These are phyloP conservation scores for Ceratothoa steindachneri DNA, from an alignment of 2,888 invertebrate genomes.

Conservation along the genomic window DNA sequence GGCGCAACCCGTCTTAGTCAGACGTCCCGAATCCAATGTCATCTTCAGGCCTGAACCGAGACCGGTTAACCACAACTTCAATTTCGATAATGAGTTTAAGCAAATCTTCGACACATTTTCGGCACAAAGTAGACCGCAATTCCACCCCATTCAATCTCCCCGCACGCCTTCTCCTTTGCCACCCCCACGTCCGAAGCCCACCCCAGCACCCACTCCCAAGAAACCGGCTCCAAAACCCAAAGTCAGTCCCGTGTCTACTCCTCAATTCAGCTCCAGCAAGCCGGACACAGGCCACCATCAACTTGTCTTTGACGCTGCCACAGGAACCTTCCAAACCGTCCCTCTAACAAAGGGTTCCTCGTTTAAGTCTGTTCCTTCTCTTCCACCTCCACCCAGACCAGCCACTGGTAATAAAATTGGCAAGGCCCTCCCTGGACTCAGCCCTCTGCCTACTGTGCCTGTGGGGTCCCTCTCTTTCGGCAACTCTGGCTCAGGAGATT, in stretches of 20 bases:
- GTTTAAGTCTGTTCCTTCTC: neutral
- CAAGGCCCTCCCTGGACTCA: neutral
- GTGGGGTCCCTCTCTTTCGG: neutral
- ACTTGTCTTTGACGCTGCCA: conserved; percentile 30
- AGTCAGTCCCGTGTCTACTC: neutral
- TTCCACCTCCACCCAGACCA: neutral
- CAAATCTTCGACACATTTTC: neutral
- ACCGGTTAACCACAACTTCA: conserved; percentile 21
- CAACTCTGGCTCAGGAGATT: neutral
- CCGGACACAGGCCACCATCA: neutral
- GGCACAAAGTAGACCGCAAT: neutral
- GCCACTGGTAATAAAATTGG: neutral
- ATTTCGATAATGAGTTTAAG: conserved; percentile 36
- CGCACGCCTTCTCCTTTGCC: conserved; percentile 9
- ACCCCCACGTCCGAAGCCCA: conserved; percentile 9
- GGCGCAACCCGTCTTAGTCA: too few relatives aligned
- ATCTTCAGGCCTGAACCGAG: neutral
- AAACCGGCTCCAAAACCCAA: neutral
- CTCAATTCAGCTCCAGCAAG: neutral
- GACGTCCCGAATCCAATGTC: neutral
- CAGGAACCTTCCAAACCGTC: conserved; percentile 34
- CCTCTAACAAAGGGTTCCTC: conserved; percentile 2
- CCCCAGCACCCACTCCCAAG: neutral
- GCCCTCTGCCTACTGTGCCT: conserved; percentile 12
- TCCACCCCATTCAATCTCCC: neutral